phyloP scores from a whole-genome alignment of 1,140 invertebrate species.

The Drosophila leontia region DNA sequence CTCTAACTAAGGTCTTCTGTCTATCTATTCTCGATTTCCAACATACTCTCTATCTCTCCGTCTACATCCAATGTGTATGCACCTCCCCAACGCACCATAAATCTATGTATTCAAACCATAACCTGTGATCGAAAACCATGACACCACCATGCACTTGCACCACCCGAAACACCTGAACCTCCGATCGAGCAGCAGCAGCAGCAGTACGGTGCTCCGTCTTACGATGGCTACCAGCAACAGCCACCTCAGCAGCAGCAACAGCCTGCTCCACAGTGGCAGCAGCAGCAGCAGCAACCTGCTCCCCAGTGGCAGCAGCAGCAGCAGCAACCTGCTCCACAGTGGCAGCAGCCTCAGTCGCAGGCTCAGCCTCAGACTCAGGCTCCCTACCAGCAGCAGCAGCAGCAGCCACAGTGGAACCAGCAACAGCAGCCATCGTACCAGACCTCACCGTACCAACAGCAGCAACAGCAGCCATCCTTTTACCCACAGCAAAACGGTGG shows the following conservation, averaged over 20 bases:
- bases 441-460: constrained; percentile 62
- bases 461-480: constrained; percentile 59
- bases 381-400: constrained; percentile 44
- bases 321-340: constrained; percentile 59
- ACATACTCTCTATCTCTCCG: constrained; percentile 43
- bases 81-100: constrained; percentile 58
- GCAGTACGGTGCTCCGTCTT: constrained; percentile 72
- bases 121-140: constrained; percentile 69
- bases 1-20: constrained; percentile 40
- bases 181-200: constrained; percentile 80
- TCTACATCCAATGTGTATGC: constrained; percentile 53
- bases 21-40: constrained; percentile 36
- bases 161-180: constrained; percentile 59
- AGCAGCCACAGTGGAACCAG: constrained; percentile 60
- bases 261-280: constrained; percentile 54
- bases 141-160: constrained; percentile 37
- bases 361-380: constrained; percentile 20
- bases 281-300: constrained; percentile 23
- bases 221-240: constrained; percentile 66
- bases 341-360: constrained; percentile 54
- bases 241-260: constrained; percentile 57
- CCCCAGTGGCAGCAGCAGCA: constrained; percentile 26
- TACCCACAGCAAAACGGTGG: constrained; percentile 75
- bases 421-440: constrained; percentile 58
- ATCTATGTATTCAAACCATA: constrained; percentile 55